Conservation (phyloP, 2,888 invertebrate species). For the Glaucopsyche alexis region DNA sequence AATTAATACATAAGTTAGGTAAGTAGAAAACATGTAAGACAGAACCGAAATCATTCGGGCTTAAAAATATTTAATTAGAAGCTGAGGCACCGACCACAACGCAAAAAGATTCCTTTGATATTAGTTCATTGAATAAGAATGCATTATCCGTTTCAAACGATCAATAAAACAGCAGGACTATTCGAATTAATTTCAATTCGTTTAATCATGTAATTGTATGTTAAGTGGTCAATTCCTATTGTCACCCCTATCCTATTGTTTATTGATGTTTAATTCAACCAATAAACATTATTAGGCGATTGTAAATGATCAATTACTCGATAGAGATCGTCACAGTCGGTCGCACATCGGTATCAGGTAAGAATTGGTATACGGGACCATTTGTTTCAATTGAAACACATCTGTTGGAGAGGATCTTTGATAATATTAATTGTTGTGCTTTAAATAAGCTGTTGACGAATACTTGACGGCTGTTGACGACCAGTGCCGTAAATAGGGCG, state of each 20-base stretch:
- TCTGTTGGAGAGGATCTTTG: neutral
- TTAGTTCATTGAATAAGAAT: neutral
- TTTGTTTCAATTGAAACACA: slow-evolving; percentile 31
- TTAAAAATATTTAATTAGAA: neutral
- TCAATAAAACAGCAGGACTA: slow-evolving; percentile 17
- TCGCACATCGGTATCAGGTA: slow-evolving; percentile 15
- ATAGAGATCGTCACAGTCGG: slow-evolving; percentile 24
- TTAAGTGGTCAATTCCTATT: slow-evolving; percentile 22
- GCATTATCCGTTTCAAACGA: neutral
- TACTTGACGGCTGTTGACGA: too few relatives aligned
- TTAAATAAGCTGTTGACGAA: too few relatives aligned
- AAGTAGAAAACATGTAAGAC: neutral
- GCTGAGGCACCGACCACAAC: neutral
- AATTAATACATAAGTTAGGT: neutral
- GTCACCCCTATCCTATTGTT: slow-evolving; percentile 23
- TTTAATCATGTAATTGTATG: slow-evolving; percentile 11
- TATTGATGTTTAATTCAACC: slow-evolving; percentile 26
- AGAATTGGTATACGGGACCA: slow-evolving; percentile 27
- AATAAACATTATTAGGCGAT: slow-evolving; percentile 21
- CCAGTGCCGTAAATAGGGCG: too few relatives aligned
- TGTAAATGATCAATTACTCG: slow-evolving; percentile 32
- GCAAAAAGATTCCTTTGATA: neutral
- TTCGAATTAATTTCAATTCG: slow-evolving; percentile 22
- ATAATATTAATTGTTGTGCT: neutral
- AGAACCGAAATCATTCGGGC: neutral